Evolutionary conservation across 2,797 vertebrate species (phyloP), one percentile per base, ranked within the genome.

Genomic region (Gymnothorax javanicus): DNA sequence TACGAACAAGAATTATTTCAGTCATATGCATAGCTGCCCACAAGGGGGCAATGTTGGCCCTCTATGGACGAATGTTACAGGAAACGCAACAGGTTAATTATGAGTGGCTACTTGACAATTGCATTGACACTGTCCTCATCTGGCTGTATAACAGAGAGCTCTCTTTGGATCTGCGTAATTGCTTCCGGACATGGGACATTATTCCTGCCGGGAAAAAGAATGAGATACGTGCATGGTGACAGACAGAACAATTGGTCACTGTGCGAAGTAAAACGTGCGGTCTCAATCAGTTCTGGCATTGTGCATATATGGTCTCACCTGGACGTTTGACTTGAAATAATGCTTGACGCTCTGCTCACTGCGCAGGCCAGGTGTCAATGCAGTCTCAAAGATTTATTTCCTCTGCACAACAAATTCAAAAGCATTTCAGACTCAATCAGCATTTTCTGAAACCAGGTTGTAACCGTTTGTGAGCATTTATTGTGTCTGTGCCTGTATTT

Each of bases 21-120:
- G 69, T 73, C 69, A 11, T 73, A 15, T 33, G 4, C 11, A 73
- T 33, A 73, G 13, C 69, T 73, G 0, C n/a, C 69, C 69, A 73
- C 69, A 73, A 12, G 69, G 69, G 69, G 69, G 69, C 69, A 73
- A 12, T 73, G 69, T 12, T 73, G 69, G 69, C 7, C 7, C 33
- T 73, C 69, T 73, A 7, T 6, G 67, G 67, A 8, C 17, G 33
- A 73, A 73, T 33, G 27, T 7, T 27, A 25, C 1, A 17, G 73
- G 12, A 43, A 77, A n/a, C 43, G 73, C 73, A 77, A 77, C 73
- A 77, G 73, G 73, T 77, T 77, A 77, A 77, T 73, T 12, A 77
- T 20, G 7, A 43, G 73, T 77, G 73, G 8, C 73, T 77, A 9
- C 33, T 13, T 77, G 73, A 52, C 73, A 12, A 25, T 77, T 50